Conservation (phyloP, 2,888 invertebrate genomes). For the Chydorus sphaericus region DNA sequence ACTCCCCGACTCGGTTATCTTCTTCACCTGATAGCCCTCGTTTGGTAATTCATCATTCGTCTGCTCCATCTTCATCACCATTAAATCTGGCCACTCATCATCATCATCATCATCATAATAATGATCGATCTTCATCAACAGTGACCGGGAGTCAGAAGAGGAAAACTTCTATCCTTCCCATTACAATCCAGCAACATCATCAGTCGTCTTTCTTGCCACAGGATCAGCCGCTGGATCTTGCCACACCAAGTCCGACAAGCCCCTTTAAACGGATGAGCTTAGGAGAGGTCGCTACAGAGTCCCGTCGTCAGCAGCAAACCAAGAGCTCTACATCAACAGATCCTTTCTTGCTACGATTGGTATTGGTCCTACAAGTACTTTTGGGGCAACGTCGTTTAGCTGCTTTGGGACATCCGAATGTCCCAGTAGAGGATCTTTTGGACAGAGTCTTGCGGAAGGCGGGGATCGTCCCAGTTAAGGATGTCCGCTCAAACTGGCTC, state of each 20-base stretch:
- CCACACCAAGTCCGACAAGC: slow-evolving; percentile 5
- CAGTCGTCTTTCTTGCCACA: no score
- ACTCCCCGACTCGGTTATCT: not conserved
- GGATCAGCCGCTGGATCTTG: slow-evolving; percentile 6
- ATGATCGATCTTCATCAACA: not conserved
- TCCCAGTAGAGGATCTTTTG: not conserved
- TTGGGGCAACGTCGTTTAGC: not conserved
- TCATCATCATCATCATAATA: no score
- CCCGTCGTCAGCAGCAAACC: not conserved
- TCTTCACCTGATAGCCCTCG: not conserved
- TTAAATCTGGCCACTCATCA: not conserved
- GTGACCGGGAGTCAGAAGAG: not conserved
- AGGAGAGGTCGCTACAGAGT: not conserved
- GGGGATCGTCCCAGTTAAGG: not conserved
- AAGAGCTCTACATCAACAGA: not conserved
- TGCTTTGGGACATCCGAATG: slow-evolving; percentile 1
- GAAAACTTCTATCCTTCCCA: not conserved
- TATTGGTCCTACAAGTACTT: slow-evolving; percentile 2
- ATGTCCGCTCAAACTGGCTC: slow-evolving; percentile 8
- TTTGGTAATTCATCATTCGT: not conserved
- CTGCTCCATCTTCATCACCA: not conserved
- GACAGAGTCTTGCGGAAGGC: not conserved
- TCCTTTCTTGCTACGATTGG: not conserved
- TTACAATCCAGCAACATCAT: not conserved
- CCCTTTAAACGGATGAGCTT: not conserved